Conservation (phyloP, 2,113 vertebrate species). For the Nymphicus hollandicus region DNA sequence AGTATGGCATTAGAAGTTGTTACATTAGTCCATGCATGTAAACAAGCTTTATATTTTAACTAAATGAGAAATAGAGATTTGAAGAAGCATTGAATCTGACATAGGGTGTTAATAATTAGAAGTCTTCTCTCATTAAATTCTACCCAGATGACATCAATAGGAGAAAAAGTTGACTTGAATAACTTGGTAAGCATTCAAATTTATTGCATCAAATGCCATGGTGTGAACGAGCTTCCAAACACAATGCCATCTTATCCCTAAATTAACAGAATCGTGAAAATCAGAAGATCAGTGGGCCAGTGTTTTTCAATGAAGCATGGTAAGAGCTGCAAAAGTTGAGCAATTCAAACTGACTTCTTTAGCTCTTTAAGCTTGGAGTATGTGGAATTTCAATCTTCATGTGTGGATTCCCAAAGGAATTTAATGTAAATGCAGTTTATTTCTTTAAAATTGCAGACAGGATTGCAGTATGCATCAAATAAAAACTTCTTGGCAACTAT, state of each 20-base stretch:
- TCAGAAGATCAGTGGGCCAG: not conserved
- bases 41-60: not conserved
- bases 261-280: not conserved
- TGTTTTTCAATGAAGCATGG: not conserved
- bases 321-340: not conserved
- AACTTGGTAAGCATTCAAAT: not conserved
- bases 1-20: not conserved
- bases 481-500: conserved; percentile 20
- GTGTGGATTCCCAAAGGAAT: not conserved
- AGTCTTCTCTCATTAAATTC: not conserved
- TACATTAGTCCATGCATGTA: not conserved
- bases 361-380: not conserved
- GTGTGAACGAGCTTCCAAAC: not conserved
- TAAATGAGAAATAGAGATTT: not conserved
- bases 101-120: not conserved
- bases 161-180: not conserved
- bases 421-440: conserved; percentile 6
- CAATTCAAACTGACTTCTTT: not conserved
- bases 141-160: not conserved
- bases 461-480: not conserved
- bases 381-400: not conserved
- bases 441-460: conserved; percentile 7
- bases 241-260: not conserved
- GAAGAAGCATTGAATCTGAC: not conserved
- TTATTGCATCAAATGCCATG: not conserved